A percentile compares a stretch with the other conserved stretches of the same genome.
Conservation (phyloP, 2,888 invertebrate species). For the Uloborus plumipes region DNA sequence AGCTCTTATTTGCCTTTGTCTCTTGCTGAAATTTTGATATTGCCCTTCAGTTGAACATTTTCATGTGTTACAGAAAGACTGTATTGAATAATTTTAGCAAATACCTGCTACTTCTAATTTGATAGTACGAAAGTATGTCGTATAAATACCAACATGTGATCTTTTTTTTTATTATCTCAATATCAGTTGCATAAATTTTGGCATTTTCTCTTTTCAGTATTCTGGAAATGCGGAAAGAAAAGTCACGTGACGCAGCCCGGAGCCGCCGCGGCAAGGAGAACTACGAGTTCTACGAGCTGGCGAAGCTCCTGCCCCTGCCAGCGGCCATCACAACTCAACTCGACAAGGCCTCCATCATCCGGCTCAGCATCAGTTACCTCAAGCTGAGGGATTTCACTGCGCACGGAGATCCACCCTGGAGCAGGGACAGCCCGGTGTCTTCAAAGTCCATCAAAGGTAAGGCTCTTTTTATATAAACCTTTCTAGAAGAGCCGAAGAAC, state of each 20-base stretch:
- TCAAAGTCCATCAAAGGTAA: constrained; percentile 43
- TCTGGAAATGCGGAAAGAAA: constrained; percentile 92
- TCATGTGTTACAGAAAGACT: no score
- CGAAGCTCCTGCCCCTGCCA: constrained; percentile 76
- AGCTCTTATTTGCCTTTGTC: no score
- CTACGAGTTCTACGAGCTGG: constrained; percentile 95
- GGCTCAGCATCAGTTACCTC: constrained; percentile 95
- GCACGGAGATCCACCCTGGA: constrained; percentile 97
- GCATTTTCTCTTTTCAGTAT: constrained; percentile 78
- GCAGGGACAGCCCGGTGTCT: constrained; percentile 68
- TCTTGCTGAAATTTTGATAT: no score
- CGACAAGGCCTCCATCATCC: constrained; percentile 96
- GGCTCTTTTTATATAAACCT: background rate
- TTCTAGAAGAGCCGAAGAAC: no score
- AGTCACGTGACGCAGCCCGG: constrained; percentile 91
- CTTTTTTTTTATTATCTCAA: no score
- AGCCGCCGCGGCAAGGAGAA: constrained; percentile 94
- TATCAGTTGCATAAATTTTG: no score
- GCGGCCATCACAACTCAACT: constrained; percentile 89
- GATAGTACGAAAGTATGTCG: no score
- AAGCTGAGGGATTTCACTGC: constrained; percentile 94
- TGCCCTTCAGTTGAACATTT: no score
- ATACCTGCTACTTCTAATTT: no score
- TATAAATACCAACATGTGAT: no score
- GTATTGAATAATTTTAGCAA: no score